Conservation (phyloP, 2,888 invertebrate genomes). For the Temnothorax unifasciatus region DNA sequence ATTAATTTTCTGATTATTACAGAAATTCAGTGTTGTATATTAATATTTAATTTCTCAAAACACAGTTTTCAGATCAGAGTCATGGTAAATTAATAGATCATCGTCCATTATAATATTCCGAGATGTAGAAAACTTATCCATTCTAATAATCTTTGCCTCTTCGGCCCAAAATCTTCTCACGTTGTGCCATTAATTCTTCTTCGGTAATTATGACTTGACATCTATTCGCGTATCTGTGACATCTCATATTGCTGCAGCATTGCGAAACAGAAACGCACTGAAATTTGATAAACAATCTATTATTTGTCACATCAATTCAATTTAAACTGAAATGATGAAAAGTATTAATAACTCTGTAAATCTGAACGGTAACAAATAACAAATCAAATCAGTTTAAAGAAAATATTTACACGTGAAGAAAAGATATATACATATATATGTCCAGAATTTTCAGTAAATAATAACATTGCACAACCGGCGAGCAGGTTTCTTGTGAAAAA, state of each 20-base stretch:
- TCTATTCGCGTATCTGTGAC: slow-evolving; percentile 79
- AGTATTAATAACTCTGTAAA: neutral
- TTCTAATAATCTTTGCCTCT: slow-evolving; percentile 74
- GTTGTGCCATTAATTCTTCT: slow-evolving; percentile 78
- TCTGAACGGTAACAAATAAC: slow-evolving; percentile 6
- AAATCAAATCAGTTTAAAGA: slow-evolving; percentile 12
- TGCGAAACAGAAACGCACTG: slow-evolving; percentile 74
- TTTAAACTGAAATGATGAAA: neutral
- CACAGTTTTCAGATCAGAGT: neutral
- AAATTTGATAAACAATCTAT: slow-evolving; percentile 45
- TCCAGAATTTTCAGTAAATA: neutral
- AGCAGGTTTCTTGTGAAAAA: slow-evolving; percentile 19
- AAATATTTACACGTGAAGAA: slow-evolving; percentile 11
- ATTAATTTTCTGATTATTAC: neutral
- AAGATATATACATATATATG: neutral
- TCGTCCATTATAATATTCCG: neutral
- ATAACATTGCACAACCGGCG: neutral
- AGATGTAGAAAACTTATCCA: neutral
- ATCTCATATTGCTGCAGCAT: slow-evolving; percentile 75
- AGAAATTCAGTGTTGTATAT: neutral
- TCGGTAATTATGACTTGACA: slow-evolving; percentile 83
- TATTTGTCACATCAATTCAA: neutral
- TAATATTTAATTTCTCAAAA: neutral
- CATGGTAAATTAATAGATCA: neutral
- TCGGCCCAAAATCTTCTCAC: slow-evolving; percentile 80